phyloP scores from a whole-genome alignment of 2,113 vertebrate species.

The Festucalex cinctus region DNA sequence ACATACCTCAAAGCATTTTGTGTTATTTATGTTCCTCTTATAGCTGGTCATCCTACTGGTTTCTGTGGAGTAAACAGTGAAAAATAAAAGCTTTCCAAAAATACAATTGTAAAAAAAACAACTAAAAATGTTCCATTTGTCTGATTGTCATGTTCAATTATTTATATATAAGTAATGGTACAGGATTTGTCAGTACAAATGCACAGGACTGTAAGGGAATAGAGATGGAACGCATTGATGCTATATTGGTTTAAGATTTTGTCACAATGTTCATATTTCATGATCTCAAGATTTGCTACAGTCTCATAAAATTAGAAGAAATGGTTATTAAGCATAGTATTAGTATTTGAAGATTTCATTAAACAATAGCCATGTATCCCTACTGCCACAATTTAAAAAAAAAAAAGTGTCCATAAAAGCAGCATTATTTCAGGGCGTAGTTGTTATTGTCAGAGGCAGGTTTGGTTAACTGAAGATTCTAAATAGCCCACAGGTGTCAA shows the following conservation, averaged over 20 bases:
- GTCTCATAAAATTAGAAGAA: not conserved
- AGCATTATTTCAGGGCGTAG: no score
- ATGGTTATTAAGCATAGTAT: not conserved
- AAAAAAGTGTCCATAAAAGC: no score
- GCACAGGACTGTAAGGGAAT: not conserved
- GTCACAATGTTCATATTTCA: not conserved
- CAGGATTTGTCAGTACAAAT: not conserved
- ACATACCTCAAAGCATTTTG: slow-evolving; percentile 25
- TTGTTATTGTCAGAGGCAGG: no score
- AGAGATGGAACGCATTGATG: not conserved
- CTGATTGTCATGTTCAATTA: slow-evolving; percentile 58
- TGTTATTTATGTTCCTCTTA: slow-evolving; percentile 24
- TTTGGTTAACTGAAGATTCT: no score
- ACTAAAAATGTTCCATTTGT: slow-evolving; percentile 61
- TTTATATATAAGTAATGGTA: slow-evolving; percentile 36
- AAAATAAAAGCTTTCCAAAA: slow-evolving; percentile 58
- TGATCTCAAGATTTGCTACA: not conserved
- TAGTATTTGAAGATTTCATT: no score
- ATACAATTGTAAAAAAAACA: slow-evolving; percentile 58
- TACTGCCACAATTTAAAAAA: no score
- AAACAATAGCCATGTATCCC: no score
- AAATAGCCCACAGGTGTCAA: no score
- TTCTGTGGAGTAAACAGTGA: slow-evolving; percentile 32
- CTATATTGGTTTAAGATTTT: not conserved
- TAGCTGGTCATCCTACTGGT: slow-evolving; percentile 19